Conservation (phyloP, 2,888 invertebrate genomes). For the Hedychridium roseum region DNA sequence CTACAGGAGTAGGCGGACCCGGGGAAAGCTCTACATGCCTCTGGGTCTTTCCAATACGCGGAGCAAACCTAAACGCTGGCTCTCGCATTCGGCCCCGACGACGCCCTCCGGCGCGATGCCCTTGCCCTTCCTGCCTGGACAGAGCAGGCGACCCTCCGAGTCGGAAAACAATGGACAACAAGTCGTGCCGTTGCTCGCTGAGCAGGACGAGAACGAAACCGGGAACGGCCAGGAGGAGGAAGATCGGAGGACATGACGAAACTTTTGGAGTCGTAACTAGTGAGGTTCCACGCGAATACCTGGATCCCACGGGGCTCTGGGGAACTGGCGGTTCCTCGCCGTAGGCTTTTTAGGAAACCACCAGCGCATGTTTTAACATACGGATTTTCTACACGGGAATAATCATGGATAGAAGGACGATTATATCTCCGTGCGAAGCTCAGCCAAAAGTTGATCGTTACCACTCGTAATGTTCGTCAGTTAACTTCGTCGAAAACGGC, state of each 20-base stretch:
- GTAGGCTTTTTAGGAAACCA: too few species aligned
- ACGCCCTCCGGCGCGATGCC: conserved; percentile 79
- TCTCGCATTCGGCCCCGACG: conserved; percentile 82
- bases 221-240: conserved; percentile 42
- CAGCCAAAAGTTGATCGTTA: too few species aligned
- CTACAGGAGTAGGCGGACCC: conserved; percentile 46
- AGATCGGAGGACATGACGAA: conserved; percentile 34
- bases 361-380: too few species aligned
- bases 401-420: background rate
- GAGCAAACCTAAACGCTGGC: conserved; percentile 66
- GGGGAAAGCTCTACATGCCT: conserved; percentile 65
- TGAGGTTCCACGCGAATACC: background rate
- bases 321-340: too few species aligned
- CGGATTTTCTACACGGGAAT: too few species aligned
- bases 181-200: conserved; percentile 54
- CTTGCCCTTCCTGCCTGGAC: conserved; percentile 70
- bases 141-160: conserved; percentile 55
- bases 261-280: background rate
- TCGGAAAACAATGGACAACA: conserved; percentile 52
- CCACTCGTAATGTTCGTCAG: too few species aligned
- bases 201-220: conserved; percentile 56
- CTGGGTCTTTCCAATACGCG: conserved; percentile 58
- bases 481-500: too few species aligned
- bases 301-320: background rate
- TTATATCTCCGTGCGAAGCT: background rate